phyloP scores from a whole-genome alignment of 2,113 vertebrate genomes.

The Cyanoliseus patagonus region DNA sequence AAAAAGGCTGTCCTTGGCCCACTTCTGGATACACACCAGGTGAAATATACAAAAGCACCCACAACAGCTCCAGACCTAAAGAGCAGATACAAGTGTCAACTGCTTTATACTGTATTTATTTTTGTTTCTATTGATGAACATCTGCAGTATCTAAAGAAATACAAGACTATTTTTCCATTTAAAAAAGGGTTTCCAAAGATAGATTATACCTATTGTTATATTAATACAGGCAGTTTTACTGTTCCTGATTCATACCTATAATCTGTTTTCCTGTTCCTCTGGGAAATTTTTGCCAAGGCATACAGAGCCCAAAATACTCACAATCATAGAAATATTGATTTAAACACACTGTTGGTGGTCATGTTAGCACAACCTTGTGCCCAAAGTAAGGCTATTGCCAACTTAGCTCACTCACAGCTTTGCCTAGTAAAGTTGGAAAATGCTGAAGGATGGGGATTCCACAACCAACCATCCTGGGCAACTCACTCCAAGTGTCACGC shows the following conservation, averaged over 20 bases:
- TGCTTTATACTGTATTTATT: background rate
- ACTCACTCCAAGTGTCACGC: background rate
- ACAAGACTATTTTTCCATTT: background rate
- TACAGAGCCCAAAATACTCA: background rate
- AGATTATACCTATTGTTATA: background rate
- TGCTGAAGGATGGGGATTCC: background rate
- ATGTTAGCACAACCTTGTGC: accelerated
- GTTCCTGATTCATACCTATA: background rate
- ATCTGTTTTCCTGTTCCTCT: background rate
- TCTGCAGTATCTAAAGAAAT: background rate
- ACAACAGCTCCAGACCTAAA: conserved; percentile 93
- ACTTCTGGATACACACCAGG: conserved; percentile 95
- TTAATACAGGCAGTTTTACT: background rate
- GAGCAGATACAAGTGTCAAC: background rate
- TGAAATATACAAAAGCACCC: conserved; percentile 97
- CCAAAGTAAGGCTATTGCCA: background rate
- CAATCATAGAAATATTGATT: background rate
- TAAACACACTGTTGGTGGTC: background rate
- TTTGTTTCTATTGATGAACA: background rate
- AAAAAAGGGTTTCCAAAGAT: background rate
- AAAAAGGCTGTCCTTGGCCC: conserved; percentile 93
- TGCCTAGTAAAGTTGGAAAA: background rate
- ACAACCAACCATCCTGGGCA: background rate
- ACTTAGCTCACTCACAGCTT: background rate
- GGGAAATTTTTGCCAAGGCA: background rate